These are phyloP conservation scores for Ophion slaviceki DNA, from an alignment of 2,888 invertebrate genomes.

Conservation along the genomic window DNA sequence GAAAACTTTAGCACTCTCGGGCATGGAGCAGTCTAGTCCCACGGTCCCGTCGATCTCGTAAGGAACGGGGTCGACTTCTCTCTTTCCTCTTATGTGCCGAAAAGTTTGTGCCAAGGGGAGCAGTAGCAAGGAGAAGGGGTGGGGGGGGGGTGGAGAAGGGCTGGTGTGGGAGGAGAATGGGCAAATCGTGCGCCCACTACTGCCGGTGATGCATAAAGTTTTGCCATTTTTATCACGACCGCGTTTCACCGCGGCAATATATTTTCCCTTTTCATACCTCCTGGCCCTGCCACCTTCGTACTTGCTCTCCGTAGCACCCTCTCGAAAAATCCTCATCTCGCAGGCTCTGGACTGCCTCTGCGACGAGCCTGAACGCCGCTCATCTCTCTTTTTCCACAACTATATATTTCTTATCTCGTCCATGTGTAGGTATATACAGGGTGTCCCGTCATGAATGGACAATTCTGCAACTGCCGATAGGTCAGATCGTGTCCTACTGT, in stretches of 20 bases:
- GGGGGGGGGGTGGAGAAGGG: slow-evolving; percentile 1
- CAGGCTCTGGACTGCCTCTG: slow-evolving; percentile 26
- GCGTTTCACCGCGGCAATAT: slow-evolving; percentile 60
- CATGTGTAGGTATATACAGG: background rate
- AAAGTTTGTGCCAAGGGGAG: slow-evolving; percentile 59
- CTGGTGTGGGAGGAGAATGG: slow-evolving; percentile 41
- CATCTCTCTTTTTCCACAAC: background rate
- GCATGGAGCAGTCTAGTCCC: slow-evolving; percentile 13
- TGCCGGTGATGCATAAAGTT: slow-evolving; percentile 68
- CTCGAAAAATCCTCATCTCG: slow-evolving; percentile 25
- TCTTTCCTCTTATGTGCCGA: slow-evolving; percentile 36
- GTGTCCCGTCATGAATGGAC: no score
- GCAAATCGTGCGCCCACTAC: slow-evolving; percentile 45
- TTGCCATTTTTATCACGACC: slow-evolving; percentile 67
- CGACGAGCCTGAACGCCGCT: slow-evolving; percentile 7
- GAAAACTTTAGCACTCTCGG: slow-evolving; percentile 66
- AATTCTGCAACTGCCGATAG: no score
- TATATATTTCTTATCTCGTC: slow-evolving; percentile 1
- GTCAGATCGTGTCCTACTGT: no score
- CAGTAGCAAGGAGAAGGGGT: background rate
- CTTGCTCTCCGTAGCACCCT: background rate
- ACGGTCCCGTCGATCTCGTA: slow-evolving; percentile 50
- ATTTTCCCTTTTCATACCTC: slow-evolving; percentile 31
- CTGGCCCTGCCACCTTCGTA: background rate
- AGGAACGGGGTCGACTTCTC: slow-evolving; percentile 51